Base-by-base conservation (phyloP, 2,797 vertebrate genomes). In the Pteropus rufus region DNA sequence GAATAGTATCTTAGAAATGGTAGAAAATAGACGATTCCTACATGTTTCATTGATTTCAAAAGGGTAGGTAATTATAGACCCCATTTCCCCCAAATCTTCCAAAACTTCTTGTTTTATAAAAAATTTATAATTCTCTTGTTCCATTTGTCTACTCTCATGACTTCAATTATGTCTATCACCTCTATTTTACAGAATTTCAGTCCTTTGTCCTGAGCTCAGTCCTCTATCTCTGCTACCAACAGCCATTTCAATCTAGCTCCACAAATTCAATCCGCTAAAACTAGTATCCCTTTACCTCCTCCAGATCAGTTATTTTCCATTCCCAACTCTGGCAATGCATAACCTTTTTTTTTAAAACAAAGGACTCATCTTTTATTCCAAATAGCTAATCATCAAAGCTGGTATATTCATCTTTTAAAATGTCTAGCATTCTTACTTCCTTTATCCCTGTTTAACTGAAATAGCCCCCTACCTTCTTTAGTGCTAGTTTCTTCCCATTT, bases 211-310 rank as follows among this genome's bases (percentile, higher is more conserved):
- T 89, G 26, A 77, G 29, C 15, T 89, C 39, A 56, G 24, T 76
- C 15, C n/a, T 83, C 39, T 65, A 29, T 31, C 73, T 94, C 36
- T 91, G 54, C 24, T 80, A 94, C 12, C 44, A 94, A 93, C 2
- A 52, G 36, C 80, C 65, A 89, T 81, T 84, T 72, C 81, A 90
- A 91, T 23, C 73, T 69, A 84, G 18, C 49, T 88, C 67, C 76
- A 96, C n/a, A 94, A 90, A 95, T 62, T 79, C 36, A 81, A 69
- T 26, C 19, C 26, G 93, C 49, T 87, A 73, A 79, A 91, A 70
- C 67, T 23, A 11, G 5, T 69, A 70, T 49, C 60, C 82, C 26
- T 77, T 41, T 76, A 62, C 29, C 29, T 76, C 15, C 24, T 24
- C 62, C 23, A 54, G 1, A 49, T 93, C 31, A 89, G 29, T 34